Evolutionary conservation across 92 coral and sea anemone species (phyloP), one percentile per base, ranked within the genome.

Genomic region (Zoanthus sociatus): DNA sequence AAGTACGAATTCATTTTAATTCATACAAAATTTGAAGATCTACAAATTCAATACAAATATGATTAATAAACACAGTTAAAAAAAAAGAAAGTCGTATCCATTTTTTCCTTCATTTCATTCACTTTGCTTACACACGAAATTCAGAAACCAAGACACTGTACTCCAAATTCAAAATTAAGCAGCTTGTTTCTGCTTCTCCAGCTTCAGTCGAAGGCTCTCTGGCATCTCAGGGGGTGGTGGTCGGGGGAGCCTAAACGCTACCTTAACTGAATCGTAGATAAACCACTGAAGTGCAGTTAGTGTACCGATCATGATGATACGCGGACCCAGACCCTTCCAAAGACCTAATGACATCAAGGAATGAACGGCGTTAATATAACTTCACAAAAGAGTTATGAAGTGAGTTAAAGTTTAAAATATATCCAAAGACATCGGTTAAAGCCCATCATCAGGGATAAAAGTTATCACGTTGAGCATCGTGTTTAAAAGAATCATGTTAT

Each of bases 201-300:
- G 94, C 74, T 97, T 97, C 69, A 88, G 90, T 90, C 95, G 92
- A 20, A 97, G 92, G 83, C 99, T 97, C 79, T 97, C 99, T 6
- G 99, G 99, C 88, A 95, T 96, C 92, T 95, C 98, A 48, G 99
- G 99, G 84, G 99, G 99, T 92, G 99, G 99, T 85, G 99, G 99
- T 71, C 99, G 95, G 76, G 99, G 99, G 14, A 97, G 96, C 42
- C 99, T 92, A 97, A 97, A 97, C 83, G 93, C 92, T 42, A 97
- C 99, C 77, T 97, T 97, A 60, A 97, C 99, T 3, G 99, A 97
- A 87, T 97, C 99, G 31, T 97, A 97, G 94, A 97, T 97, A 92
- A 97, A 97, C 99, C 99, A 97, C 87, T 97, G 99, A 79, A 95
- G 97, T 17, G 99, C 99, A 2, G 99, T 97, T 54, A 97, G 94